A percentile compares a stretch with the other conserved stretches of the same genome.
Evolutionary conservation across 2,888 invertebrate genomes (phyloP).

Genomic region (Sericinus montela): DNA sequence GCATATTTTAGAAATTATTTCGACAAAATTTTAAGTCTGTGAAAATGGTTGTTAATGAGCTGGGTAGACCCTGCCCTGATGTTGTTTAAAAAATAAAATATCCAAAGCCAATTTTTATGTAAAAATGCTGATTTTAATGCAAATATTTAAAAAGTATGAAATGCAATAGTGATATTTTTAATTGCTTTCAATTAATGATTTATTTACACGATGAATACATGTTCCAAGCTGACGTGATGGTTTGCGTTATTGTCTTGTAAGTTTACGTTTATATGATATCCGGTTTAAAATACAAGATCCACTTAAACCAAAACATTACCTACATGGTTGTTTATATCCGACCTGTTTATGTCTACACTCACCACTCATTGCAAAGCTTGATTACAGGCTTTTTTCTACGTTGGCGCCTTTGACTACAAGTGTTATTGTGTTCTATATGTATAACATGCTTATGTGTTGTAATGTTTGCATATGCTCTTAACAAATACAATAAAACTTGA

Average conservation of each 20-base stretch:
- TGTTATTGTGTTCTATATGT: background rate
- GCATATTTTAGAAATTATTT: too few relatives aligned
- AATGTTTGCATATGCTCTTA: background rate
- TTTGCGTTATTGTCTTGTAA: background rate
- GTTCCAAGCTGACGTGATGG: background rate
- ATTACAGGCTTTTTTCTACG: slow-evolving; percentile 6
- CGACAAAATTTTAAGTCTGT: too few relatives aligned
- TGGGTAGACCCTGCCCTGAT: too few relatives aligned
- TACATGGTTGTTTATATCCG: slow-evolving; percentile 2
- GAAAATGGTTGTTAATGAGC: too few relatives aligned
- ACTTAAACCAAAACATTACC: slow-evolving; percentile 9
- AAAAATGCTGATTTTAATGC: too few relatives aligned
- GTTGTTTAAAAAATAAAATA: too few relatives aligned
- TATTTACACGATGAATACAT: background rate
- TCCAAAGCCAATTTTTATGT: too few relatives aligned
- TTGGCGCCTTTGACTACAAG: background rate
- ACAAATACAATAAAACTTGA: background rate
- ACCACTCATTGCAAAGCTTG: slow-evolving; percentile 5
- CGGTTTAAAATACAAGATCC: slow-evolving; percentile 1
- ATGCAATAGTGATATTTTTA: too few relatives aligned
- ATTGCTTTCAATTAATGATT: too few relatives aligned
- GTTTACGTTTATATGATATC: background rate
- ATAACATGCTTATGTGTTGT: background rate
- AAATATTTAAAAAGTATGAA: too few relatives aligned
- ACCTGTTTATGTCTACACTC: slow-evolving; percentile 4